These are phyloP conservation scores for cattle (Bos taurus) DNA, from an alignment of 2,113 vertebrate genomes.

Conservation along the genomic window ARS-UCD2.0 NC_037351.1:16643001-16643500, in stretches of 20 bases:
- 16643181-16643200: not conserved
- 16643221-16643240: not conserved
- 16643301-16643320: not conserved
- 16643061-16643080: not conserved
- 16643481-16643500: not conserved
- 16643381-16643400: not conserved
- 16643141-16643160: not conserved
- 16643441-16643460: not conserved
- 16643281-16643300: not conserved
- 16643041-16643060: not conserved
- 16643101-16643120: not conserved
- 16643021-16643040: not conserved
- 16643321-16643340: not conserved
- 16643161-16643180: not conserved
- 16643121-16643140: not conserved
- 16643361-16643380: not conserved
- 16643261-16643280: not conserved
- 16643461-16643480: not conserved
- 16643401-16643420: not conserved
- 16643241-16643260: not conserved
- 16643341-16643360: not conserved
- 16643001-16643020: not conserved
- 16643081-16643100: not conserved
- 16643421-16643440: not conserved
- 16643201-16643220: not conserved